A percentile compares a stretch with the other conserved stretches of the same genome.
These are phyloP conservation scores for Serilophus lunatus DNA, from an alignment of 2,113 vertebrate species.

Conservation along the genomic window DNA sequence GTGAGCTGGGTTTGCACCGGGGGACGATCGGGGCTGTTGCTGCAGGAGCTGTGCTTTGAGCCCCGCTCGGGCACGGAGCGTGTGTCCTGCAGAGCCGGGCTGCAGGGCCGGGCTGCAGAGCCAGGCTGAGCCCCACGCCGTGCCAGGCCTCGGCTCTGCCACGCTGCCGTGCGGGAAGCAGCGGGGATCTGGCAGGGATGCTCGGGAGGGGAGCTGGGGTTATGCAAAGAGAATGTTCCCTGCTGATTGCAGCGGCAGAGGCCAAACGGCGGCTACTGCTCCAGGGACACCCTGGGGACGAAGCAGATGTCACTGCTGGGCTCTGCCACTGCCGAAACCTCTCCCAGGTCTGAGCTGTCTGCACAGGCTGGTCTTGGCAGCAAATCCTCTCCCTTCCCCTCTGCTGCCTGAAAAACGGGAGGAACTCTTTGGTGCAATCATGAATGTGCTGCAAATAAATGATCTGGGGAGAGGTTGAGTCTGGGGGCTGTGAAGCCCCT, in stretches of 20 bases:
- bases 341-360: not conserved
- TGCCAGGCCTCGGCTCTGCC: not conserved
- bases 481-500: not conserved
- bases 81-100: fast-evolving
- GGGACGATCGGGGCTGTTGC: not conserved
- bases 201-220: not conserved
- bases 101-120: not conserved
- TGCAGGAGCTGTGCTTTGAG: not conserved
- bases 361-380: fast-evolving
- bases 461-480: fast-evolving
- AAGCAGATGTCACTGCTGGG: not conserved
- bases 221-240: not conserved
- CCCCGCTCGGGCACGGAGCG: fast-evolving
- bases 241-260: not conserved
- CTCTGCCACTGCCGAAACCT: not conserved
- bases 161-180: not conserved
- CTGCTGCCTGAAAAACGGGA: not conserved
- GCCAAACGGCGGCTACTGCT: not conserved
- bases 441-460: not conserved
- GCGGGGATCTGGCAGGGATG: not conserved
- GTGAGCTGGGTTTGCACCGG: not conserved
- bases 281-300: not conserved
- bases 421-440: fast-evolving
- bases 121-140: not conserved
- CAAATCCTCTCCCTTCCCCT: not conserved